phyloP scores from a whole-genome alignment of 2,797 vertebrate species.

The Melanogrammus aeglefinus region DNA sequence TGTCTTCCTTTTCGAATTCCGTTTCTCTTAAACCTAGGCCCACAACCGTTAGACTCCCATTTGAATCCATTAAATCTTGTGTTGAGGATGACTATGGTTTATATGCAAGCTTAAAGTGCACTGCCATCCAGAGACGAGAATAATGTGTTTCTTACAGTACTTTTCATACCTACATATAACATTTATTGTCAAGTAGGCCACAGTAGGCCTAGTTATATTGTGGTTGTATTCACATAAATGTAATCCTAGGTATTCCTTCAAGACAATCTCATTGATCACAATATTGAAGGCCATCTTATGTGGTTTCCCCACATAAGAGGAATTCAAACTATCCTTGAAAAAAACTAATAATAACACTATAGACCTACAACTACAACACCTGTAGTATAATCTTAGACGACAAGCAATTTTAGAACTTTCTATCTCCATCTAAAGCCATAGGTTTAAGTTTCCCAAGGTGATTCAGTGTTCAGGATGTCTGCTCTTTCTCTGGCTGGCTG shows the following conservation, averaged over 20 bases:
- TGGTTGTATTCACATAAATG: background rate
- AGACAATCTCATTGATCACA: too few relatives aligned
- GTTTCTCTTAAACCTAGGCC: background rate
- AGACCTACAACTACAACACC: background rate
- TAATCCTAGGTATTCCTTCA: background rate
- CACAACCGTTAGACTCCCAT: background rate
- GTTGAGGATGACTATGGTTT: background rate
- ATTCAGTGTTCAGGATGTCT: slow-evolving; percentile 1
- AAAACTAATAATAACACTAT: background rate
- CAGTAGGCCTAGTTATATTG: background rate
- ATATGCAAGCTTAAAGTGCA: background rate
- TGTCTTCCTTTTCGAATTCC: background rate
- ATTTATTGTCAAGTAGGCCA: too few relatives aligned
- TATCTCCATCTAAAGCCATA: slow-evolving; percentile 25
- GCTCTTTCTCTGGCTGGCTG: slow-evolving; percentile 5
- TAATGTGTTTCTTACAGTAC: too few relatives aligned
- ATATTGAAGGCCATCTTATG: slow-evolving; percentile 5
- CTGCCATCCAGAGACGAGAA: background rate
- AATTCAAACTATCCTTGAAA: slow-evolving; percentile 22
- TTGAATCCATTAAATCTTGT: background rate
- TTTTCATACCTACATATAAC: too few relatives aligned
- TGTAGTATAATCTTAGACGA: slow-evolving; percentile 2
- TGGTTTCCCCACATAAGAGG: slow-evolving; percentile 22
- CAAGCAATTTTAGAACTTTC: slow-evolving; percentile 19
- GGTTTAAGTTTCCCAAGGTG: slow-evolving; percentile 16